Conservation (phyloP, 1,140 invertebrate species). For the Brachionus angularis region DNA sequence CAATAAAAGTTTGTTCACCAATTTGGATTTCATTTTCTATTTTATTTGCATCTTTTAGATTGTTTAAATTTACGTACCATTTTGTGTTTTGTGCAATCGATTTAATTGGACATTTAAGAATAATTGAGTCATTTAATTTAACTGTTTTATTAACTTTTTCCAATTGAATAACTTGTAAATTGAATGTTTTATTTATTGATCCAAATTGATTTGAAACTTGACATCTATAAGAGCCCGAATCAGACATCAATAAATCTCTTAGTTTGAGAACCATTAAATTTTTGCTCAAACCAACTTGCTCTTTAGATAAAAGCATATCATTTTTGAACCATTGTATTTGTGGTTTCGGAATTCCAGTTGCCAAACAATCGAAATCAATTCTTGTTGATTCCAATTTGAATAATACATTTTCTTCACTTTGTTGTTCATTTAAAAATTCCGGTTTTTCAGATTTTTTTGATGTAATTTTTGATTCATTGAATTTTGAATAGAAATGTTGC, state of each 20-base stretch:
- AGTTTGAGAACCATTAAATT: slow-evolving; percentile 16
- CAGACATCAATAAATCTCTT: not conserved
- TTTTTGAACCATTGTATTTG: slow-evolving; percentile 17
- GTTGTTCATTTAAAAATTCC: not conserved
- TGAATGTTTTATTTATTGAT: not conserved
- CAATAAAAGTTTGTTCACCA: not conserved
- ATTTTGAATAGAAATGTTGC: not conserved
- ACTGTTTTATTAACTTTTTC: slow-evolving; percentile 3
- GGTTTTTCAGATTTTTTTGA: not conserved
- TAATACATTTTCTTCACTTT: not conserved
- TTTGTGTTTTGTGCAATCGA: not conserved
- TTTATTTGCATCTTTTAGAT: not conserved
- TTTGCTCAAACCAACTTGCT: not conserved
- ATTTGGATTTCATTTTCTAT: not conserved
- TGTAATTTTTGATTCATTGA: not conserved
- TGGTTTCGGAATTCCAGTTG: not conserved
- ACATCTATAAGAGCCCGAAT: not conserved
- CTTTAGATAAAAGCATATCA: not conserved
- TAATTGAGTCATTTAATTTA: not conserved
- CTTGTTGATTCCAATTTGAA: not conserved
- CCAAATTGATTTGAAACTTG: slow-evolving; percentile 7
- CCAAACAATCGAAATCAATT: not conserved
- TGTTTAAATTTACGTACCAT: slow-evolving; percentile 1
- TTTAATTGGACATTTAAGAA: not conserved
- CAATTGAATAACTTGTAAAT: not conserved